Conservation (phyloP, 2,797 vertebrate species). For the Lutjanus argentimaculatus region DNA sequence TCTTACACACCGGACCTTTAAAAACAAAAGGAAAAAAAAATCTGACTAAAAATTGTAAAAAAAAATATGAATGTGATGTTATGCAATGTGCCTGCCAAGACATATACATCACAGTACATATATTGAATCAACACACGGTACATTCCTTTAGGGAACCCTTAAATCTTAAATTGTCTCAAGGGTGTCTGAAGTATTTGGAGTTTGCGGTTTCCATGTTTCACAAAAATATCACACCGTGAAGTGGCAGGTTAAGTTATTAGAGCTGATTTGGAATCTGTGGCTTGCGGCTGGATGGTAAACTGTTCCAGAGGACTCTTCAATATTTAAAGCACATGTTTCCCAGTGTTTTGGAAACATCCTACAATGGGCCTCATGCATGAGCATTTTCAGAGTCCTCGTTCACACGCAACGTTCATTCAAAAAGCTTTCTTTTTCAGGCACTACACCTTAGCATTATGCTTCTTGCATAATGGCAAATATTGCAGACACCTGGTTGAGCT, state of each 20-base stretch:
- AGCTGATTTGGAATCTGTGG: slow-evolving; percentile 68
- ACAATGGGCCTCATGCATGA: slow-evolving; percentile 57
- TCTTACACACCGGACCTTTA: too few relatives aligned
- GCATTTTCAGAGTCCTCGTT: slow-evolving; percentile 50
- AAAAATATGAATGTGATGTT: not conserved
- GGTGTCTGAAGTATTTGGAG: slow-evolving; percentile 52
- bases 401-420: slow-evolving; percentile 55
- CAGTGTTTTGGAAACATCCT: slow-evolving; percentile 75
- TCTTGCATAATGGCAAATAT: slow-evolving; percentile 44
- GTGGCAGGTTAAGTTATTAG: slow-evolving; percentile 72
- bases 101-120: slow-evolving; percentile 13
- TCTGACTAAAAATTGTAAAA: not conserved
- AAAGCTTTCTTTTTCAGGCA: slow-evolving; percentile 22
- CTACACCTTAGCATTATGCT: slow-evolving; percentile 8
- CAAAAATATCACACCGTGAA: slow-evolving; percentile 66
- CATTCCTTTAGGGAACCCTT: slow-evolving; percentile 31
- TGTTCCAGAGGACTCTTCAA: slow-evolving; percentile 67
- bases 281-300: slow-evolving; percentile 61
- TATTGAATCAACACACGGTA: slow-evolving; percentile 12
- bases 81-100: slow-evolving; percentile 14
- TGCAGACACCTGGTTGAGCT: slow-evolving; percentile 63
- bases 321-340: slow-evolving; percentile 75
- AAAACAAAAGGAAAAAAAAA: not conserved
- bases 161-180: slow-evolving; percentile 35
- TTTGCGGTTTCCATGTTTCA: slow-evolving; percentile 59